Base-by-base conservation (phyloP, 2,888 invertebrate genomes). In the Theodoxus fluviatilis region DNA sequence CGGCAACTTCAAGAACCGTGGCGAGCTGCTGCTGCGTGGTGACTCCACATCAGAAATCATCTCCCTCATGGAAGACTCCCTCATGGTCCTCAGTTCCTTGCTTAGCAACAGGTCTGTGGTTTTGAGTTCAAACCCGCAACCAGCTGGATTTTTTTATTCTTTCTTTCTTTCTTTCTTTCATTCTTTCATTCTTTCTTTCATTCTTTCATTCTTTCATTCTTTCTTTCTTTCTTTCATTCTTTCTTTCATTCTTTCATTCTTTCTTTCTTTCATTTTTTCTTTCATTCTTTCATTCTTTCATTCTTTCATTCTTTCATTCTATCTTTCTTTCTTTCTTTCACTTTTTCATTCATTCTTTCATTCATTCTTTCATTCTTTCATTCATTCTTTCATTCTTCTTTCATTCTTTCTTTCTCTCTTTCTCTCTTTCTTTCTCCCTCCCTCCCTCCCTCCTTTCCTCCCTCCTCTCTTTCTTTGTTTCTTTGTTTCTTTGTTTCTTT, bases 21-120 rank as follows among this genome's bases (percentile, higher is more conserved):
- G 97, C 0, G 97, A 98, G 86, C 88, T 97, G 35, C 87, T 98
- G 68, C 90, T 98, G 2, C 89, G 96, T 72, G 97, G 97, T 2
- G 96, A 98, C 84, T 95, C 95, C 0, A 96, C 97, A 0, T 94
- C 95, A 0, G 97, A 97, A 88, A 96, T 96, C 18, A 96, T 97
- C 76, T 93, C 95, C 0, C 94, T 95, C 81, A 90, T 98, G 70
- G 97, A 98, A 87, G 98, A 98, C 86, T 96, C 96, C 81, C 90
- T 98, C n/a, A 98, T 97, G 97, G 92, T 98, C 63, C 90, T 98
- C 38, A 95, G 96, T 2, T 97, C 97, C 0, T 88, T 98, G 61
- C 90, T 97, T 78, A 96, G 96, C 18, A 98, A 98, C 88, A 91
- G 94, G 91, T 93, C 70, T 63, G 67, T 22, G 15, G 43, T 43